Base-by-base conservation (phyloP, 2,888 invertebrate species). In the Oscheius sp. region DNA sequence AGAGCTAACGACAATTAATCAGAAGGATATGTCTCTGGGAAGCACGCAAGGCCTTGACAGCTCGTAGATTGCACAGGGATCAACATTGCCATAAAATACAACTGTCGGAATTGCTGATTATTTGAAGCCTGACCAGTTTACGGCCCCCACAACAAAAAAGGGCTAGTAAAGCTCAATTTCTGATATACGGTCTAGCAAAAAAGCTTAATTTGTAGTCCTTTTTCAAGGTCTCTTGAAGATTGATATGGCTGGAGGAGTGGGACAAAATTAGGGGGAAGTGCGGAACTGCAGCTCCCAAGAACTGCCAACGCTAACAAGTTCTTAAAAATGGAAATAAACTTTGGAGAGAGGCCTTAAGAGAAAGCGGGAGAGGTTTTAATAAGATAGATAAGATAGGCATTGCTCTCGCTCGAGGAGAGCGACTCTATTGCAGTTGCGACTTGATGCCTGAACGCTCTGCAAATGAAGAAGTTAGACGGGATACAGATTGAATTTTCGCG, bases 401-500 rank as follows among this genome's bases (percentile, higher is more conserved):
- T 42, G 4, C 7, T 3, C 42, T 42, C 42, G 3, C 42, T 42
- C 42, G 42, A 42, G 42, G 42, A 42, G 42, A 42, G 42, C 21
- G 21, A 21, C 21, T 21, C 21, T 21, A 21, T 21, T 21, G 21
- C 21, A 21, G 21, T 21, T 21, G 21, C 21, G 21, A 21, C 21
- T 68, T 35, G 55, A 68, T 68, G 55, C 53, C 55, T 55, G 68
- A 68, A 55, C 53, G 53, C 35, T 21, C 21, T 55, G 33, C 50
- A 66, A 66, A 66, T 51, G 55, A 68, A 55, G 55, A 68, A 33
- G 68, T 68, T 68, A 55, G 63, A 37, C 68, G 11, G 53, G 53
- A 68, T 53, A 37, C 68, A 68, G 68, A 68, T 68, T 68, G 55
- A 68, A 68, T 68, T 68, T 68, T 55, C 68, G 53, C 68, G 53